Base-by-base conservation (phyloP, 30 jellyfish, hydroid and myxozoan genomes). In the Hydractinia symbiolongicarpus region DNA sequence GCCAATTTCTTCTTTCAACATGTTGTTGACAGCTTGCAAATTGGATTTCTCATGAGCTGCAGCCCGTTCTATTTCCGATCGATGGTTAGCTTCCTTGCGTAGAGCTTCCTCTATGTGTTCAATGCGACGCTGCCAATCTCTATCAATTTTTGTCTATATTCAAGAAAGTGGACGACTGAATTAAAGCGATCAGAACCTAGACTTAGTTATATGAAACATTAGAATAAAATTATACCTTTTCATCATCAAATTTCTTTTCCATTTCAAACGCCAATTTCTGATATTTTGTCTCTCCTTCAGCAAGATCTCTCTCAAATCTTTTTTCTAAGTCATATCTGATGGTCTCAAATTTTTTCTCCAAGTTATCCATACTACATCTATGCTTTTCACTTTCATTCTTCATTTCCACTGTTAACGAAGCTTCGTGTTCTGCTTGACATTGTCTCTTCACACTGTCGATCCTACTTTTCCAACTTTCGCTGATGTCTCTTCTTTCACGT, bases 171-270 rank as follows among this genome's bases (percentile, higher is more conserved):
- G 3, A 58, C 3, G 69, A 58, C 69, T 11, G 19, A 58, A 16
- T 58, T 58, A 58, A 11, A 58, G 19, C 15, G 69, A 58, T 13
- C 19, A 16, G 69, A 13, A 11, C 15, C 3, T 11, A 58, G 19
- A 13, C 15, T 11, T 58, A 16, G 69, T 58, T 58, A 11, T 58
- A 11, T 13, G 19, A 58, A 58, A 58, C 4, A 64, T 9, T n/a
- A 78, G 61, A 56, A 55, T 77, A 13, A n/a, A 66, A 17, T 0
- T 80, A 40, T 69, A 84, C 84, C 86, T 90, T 90, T 61, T 90
- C 97, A 15, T 90, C 95, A 0, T 82, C 97, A 72, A 79, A 78
- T 14, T 77, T 83, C 74, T 77, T 82, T 53, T 90, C 97, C 86
- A 87, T 73, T 54, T 93, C 96, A 55, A 61, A 66, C 51, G 83